Evolutionary conservation across 2,888 invertebrate species (phyloP), one percentile per base, ranked within the genome.

Genomic region (Conchocele bisecta): DNA sequence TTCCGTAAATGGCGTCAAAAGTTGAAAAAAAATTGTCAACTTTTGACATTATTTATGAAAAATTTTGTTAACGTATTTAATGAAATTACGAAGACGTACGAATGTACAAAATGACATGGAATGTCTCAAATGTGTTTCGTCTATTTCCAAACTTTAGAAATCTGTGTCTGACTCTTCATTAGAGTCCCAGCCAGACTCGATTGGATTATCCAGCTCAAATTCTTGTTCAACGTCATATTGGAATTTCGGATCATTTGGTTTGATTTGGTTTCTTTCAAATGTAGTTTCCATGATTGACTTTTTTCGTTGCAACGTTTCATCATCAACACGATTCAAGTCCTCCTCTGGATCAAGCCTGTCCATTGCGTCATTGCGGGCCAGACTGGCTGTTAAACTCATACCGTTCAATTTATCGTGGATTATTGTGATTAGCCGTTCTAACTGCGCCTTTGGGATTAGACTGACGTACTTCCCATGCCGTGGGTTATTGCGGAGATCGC

Each of bases 261-360:
- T 91, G 33, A 92, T 86, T 22, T 86, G 80, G 75, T 92, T 91
- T 70, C 91, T 91, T 61, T 90, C 88, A 85, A 92, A 93, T 2
- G 88, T 89, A 64, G 89, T 81, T 26, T 92, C 91, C 93, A 93
- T 93, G 0, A 92, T 81, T n/a, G 91, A 87, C 81, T 93, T 93
- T 70, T 92, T 92, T 13, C 89, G 81, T 26, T 84, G 85, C 33
- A 92, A 81, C 46, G 88, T 89, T 26, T 89, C 90, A 31, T 90
- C 90, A 60, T 91, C 89, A 3, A 92, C 83, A 81, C 91, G 90
- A 78, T 93, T 93, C 33, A 93, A 78, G 76, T 93, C 92, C 81
- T 92, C 92, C 4, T 93, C 89, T 0, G 92, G 90, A 81, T 92
- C 90, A 17, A 92, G 81, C 11, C 76, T 82, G 76, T 91, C 92